Evolutionary conservation across 2,888 invertebrate genomes (phyloP), one percentile per base, ranked within the genome.

Genomic region (Heliconius aoede): DNA sequence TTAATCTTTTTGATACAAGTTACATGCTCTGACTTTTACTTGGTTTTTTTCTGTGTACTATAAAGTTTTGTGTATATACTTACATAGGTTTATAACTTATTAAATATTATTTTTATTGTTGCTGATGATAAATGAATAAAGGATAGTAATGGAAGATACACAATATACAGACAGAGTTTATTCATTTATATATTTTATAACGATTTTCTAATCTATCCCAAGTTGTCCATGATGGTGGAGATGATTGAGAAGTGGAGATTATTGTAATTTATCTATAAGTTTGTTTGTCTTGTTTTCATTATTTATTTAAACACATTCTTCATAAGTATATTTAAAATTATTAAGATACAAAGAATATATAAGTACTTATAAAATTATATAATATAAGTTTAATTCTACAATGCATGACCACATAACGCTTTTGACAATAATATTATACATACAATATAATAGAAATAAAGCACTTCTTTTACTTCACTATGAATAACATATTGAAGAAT

Each of bases 401-500:
- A 46, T 46, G 18, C 5, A 46, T 46, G 18, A 2, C 0, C 15
- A 46, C 46, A 46, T 5, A 46, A 46, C 18, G n/a, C n/a, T 3
- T 55, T 55, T 9, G 55, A 55, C 21, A 3, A 21, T 55, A 21
- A 9, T 21, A 40, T 40, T 40, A 46, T n/a, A 51, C 21, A 21
- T 21, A 55, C n/a, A 55, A 55, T 18, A 55, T n/a, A n/a, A 55
- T 9, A 21, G 9, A 9, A n/a, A n/a, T 9, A 9, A n/a, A 9
- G 5, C 7, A 5, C 9, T n/a, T 21, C 3, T n/a, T 18, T 9
- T n/a, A 55, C 9, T 55, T 55, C n/a, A 55, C 8, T n/a, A 55
- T 55, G n/a, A 55, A 55, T 55, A 9, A n/a, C 55, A 55, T 55
- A n/a, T 55, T 30, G 62, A n/a, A 62, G n/a, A n/a, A n/a, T n/a